Conservation (phyloP, 1,140 invertebrate species). For the Panulirus ornatus region DNA sequence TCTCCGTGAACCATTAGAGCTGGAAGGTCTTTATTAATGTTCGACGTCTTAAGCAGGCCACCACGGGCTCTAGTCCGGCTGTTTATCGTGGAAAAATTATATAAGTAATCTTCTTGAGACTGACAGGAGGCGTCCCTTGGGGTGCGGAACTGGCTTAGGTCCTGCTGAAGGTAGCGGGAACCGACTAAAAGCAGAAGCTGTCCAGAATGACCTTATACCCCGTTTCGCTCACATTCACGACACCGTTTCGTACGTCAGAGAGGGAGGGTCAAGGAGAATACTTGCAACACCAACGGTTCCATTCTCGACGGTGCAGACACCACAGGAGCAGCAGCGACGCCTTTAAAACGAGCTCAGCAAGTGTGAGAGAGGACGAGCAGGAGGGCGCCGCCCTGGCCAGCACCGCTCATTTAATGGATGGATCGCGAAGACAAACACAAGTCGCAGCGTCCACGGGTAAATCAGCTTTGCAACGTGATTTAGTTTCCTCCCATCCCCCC, state of each 20-base stretch:
- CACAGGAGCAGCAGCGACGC: not conserved
- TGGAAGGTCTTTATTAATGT: too few relatives aligned
- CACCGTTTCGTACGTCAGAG: not conserved
- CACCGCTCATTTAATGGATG: constrained; percentile 63
- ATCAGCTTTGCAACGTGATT: constrained; percentile 71
- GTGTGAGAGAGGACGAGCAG: not conserved
- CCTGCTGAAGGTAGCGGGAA: too few relatives aligned
- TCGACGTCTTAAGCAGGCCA: too few relatives aligned
- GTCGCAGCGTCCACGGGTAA: constrained; percentile 68
- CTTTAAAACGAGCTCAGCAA: not conserved
- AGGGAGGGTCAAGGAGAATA: not conserved
- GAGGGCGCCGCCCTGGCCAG: not conserved
- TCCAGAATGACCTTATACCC: not conserved
- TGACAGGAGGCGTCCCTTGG: not conserved
- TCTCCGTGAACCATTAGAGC: too few relatives aligned
- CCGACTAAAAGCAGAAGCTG: not conserved
- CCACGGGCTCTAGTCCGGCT: too few relatives aligned
- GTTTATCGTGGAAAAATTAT: constrained; percentile 28
- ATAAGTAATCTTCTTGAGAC: constrained; percentile 48
- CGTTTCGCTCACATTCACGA: not conserved
- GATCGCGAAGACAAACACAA: constrained; percentile 68
- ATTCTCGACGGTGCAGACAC: not conserved
- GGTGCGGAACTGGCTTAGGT: constrained; percentile 20
- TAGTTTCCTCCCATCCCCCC: constrained; percentile 48
- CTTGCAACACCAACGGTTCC: constrained; percentile 30